A percentile compares a stretch with the other conserved stretches of the same genome.
Conservation (phyloP, 2,888 invertebrate genomes). For the Scaptomyza flava region DNA sequence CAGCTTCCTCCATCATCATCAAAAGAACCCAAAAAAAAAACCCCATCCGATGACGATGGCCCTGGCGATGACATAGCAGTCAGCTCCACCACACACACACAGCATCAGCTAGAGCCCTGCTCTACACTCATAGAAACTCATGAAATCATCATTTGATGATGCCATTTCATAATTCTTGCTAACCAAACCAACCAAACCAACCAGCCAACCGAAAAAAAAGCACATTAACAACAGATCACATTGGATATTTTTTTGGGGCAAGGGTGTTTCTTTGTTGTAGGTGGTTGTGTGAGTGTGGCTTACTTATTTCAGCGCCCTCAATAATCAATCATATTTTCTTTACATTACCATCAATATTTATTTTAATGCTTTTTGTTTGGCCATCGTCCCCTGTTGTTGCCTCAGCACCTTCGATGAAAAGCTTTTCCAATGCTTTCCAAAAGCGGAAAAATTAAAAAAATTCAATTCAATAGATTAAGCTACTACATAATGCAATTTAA, state of each 20-base stretch:
- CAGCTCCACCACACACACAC: constrained; percentile 7
- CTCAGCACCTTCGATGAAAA: not conserved
- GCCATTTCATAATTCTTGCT: constrained; percentile 66
- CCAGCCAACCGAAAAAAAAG: constrained; percentile 3
- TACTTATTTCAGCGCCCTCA: not conserved
- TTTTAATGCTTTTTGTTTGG: constrained; percentile 26
- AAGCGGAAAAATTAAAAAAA: not conserved
- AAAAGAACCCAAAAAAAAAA: constrained; percentile 16
- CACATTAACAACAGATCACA: not conserved
- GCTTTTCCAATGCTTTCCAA: not conserved
- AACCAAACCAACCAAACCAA: not conserved
- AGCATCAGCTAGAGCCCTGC: not conserved
- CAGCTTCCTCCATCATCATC: constrained; percentile 79
- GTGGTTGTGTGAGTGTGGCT: not conserved
- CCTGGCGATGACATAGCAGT: constrained; percentile 58
- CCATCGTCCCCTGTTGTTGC: not conserved
- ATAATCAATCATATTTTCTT: constrained; percentile 56
- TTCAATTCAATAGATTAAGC: constrained; percentile 3
- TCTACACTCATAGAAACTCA: constrained; percentile 50
- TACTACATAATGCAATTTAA: constrained; percentile 2
- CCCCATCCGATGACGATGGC: constrained; percentile 53
- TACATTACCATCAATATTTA: constrained; percentile 49
- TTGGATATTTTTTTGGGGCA: not conserved
- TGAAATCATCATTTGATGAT: constrained; percentile 74
- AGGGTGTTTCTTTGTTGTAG: not conserved